Conservation (phyloP, 2,113 vertebrate species). For the Prunella himalayana region DNA sequence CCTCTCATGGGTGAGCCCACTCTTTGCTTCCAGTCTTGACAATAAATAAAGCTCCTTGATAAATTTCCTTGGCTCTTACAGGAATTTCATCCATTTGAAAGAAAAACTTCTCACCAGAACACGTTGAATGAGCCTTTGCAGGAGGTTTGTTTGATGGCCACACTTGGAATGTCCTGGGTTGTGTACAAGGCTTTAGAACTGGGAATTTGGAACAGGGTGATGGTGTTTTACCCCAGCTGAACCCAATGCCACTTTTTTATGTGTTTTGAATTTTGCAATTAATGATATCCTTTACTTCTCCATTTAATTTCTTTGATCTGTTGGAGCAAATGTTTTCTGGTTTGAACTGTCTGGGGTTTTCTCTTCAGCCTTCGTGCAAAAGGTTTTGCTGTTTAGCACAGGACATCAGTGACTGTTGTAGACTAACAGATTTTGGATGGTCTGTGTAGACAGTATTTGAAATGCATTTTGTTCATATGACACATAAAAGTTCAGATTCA, state of each 20-base stretch:
- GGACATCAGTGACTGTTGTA: not conserved
- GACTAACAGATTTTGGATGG: not conserved
- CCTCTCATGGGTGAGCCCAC: not conserved
- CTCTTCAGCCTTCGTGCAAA: not conserved
- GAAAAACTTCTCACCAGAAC: not conserved
- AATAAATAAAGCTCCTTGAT: not conserved
- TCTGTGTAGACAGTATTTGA: not conserved
- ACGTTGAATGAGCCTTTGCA: rapidly evolving
- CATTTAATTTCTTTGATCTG: not conserved
- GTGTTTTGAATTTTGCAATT: not conserved
- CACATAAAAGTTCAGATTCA: not conserved
- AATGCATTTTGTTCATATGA: not conserved
- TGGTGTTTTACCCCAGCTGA: not conserved
- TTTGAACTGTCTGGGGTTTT: not conserved
- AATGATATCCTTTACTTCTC: not conserved
- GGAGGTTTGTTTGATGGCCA: not conserved
- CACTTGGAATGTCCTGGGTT: not conserved
- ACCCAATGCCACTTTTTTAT: not conserved
- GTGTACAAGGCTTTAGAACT: not conserved
- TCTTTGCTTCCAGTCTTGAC: not conserved
- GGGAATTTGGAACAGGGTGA: not conserved
- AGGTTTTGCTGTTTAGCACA: not conserved
- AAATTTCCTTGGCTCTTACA: not conserved
- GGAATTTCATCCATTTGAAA: not conserved
- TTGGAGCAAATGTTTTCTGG: not conserved